A percentile compares a stretch with the other conserved stretches of the same genome.
Conservation (phyloP, 2,888 invertebrate species). For the Bombyx huttoni region DNA sequence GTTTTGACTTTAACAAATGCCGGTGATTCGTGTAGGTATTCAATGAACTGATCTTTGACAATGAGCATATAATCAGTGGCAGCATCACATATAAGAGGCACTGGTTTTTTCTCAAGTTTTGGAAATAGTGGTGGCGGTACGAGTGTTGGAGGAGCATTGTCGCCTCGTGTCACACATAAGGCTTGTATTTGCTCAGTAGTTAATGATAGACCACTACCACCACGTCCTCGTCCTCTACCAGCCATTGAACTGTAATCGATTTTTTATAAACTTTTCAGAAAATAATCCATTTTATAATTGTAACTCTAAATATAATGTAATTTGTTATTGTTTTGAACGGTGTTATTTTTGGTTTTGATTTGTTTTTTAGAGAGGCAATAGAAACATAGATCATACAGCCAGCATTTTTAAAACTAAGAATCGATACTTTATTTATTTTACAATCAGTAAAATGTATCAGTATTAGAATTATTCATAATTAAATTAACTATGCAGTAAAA, state of each 20-base stretch:
- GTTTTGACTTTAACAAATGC: constrained; percentile 69
- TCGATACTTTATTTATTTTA: too few species aligned
- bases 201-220: constrained; percentile 61
- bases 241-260: constrained; percentile 26
- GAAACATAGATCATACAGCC: too few species aligned
- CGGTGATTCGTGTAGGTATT: constrained; percentile 78
- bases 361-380: too few species aligned
- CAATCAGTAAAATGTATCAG: too few species aligned
- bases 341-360: too few species aligned
- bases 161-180: constrained; percentile 69
- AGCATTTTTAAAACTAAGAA: too few species aligned
- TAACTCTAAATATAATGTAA: too few species aligned
- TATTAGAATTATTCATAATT: too few species aligned
- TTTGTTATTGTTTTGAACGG: too few species aligned
- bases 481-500: too few species aligned
- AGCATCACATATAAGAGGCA: constrained; percentile 62
- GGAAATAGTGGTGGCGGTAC: constrained; percentile 75
- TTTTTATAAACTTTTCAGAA: not conserved
- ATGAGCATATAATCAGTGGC: constrained; percentile 79
- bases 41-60: constrained; percentile 80
- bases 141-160: constrained; percentile 62
- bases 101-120: constrained; percentile 70
- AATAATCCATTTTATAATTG: too few species aligned
- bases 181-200: constrained; percentile 72
- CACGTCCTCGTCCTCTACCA: constrained; percentile 65